Conservation (phyloP, 2,888 invertebrate genomes). For the Tricholauxania praeusta region DNA sequence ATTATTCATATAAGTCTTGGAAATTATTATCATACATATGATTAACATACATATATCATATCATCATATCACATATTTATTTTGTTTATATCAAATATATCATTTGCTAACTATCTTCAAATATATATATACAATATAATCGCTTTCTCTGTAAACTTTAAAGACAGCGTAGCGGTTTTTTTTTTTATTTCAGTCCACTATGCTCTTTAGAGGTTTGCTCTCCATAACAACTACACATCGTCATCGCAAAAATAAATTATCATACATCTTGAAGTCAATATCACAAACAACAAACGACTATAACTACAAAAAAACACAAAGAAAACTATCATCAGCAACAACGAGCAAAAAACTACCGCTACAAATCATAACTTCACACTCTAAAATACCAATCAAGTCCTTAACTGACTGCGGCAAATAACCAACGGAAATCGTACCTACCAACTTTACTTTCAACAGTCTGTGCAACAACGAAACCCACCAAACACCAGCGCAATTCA, state of each 20-base stretch:
- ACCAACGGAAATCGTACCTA: not conserved
- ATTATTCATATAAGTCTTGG: too few relatives aligned
- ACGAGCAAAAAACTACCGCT: not conserved
- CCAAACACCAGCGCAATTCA: constrained; percentile 33
- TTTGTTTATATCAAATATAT: too few relatives aligned
- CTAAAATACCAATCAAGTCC: not conserved
- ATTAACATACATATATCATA: too few relatives aligned
- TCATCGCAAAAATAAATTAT: constrained; percentile 13
- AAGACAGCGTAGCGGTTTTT: too few relatives aligned
- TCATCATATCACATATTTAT: too few relatives aligned
- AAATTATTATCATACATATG: too few relatives aligned
- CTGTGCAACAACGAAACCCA: not conserved
- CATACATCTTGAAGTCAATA: constrained; percentile 11
- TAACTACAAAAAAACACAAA: not conserved
- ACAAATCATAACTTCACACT: constrained; percentile 2
- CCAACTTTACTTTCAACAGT: too few relatives aligned
- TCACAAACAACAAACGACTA: not conserved
- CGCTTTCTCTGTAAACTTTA: too few relatives aligned
- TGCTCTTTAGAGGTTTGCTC: too few relatives aligned
- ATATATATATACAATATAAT: too few relatives aligned
- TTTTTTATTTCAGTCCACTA: too few relatives aligned
- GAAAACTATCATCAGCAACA: constrained; percentile 12
- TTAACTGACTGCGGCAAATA: not conserved
- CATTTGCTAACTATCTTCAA: too few relatives aligned
- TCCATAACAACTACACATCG: not conserved